Evolutionary conservation across 2,888 invertebrate species (phyloP).

Genomic region (Camponotus fellah): DNA sequence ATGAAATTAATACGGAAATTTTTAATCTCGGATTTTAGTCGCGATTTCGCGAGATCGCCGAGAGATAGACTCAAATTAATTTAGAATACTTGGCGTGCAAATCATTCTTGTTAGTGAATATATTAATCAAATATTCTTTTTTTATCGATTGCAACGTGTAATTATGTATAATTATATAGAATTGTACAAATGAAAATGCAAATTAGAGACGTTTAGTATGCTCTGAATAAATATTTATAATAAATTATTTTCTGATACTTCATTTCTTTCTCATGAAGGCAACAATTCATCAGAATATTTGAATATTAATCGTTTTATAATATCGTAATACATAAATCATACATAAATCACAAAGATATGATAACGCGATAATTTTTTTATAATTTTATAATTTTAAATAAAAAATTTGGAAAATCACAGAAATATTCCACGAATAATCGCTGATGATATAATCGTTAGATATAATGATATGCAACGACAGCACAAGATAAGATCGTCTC

Average conservation of each 20-base stretch:
- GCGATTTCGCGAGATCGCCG: not conserved
- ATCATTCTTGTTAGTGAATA: conserved; percentile 12
- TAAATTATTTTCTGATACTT: conserved; percentile 15
- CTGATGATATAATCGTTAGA: not conserved
- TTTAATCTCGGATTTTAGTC: conserved; percentile 20
- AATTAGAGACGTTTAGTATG: not conserved
- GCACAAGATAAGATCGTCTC: not conserved
- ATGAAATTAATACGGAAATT: not conserved
- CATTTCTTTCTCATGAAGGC: not conserved
- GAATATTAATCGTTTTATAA: not conserved
- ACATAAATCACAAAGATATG: not conserved
- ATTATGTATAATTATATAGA: not conserved
- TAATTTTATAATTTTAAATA: not conserved
- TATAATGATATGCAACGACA: not conserved
- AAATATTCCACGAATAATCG: not conserved
- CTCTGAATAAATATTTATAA: not conserved
- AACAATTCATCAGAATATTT: conserved; percentile 6
- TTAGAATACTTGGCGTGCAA: not conserved
- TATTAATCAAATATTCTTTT: conserved; percentile 8
- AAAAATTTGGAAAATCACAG: conserved; percentile 1
- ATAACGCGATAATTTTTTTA: not conserved
- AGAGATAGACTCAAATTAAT: not conserved
- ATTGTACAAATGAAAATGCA: not conserved
- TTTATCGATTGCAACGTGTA: not conserved
- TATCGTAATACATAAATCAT: too few species aligned